Evolutionary conservation across 1,140 invertebrate genomes (phyloP).

Genomic region (Bicyclus anynana): DNA sequence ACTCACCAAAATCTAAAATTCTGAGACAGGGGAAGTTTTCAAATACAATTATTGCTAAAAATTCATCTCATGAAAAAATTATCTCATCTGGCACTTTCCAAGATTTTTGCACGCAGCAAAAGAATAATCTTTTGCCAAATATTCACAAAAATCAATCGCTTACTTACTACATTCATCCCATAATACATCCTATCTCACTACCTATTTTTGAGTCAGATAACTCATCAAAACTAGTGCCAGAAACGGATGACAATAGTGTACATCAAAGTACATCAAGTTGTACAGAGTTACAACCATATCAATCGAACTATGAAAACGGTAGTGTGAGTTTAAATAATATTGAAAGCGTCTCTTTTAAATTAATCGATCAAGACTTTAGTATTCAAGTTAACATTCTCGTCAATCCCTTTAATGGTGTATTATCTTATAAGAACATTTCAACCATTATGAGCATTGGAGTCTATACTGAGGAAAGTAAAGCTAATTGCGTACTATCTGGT

Average conservation of each 20-base stretch:
- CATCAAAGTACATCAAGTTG: neutral
- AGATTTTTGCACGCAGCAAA: neutral
- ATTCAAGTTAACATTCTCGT: neutral
- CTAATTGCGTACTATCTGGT: neutral
- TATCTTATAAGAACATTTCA: no score
- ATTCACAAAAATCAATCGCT: neutral
- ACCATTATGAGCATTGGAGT: neutral
- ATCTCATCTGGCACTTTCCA: neutral
- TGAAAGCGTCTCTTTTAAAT: neutral
- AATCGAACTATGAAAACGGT: neutral
- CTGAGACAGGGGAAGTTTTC: neutral
- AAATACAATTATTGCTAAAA: neutral
- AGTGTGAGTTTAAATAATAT: neutral
- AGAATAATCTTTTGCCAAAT: neutral
- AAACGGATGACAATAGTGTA: neutral
- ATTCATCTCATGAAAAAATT: neutral
- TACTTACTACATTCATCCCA: neutral
- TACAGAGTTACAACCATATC: constrained; percentile 19
- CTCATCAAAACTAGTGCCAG: neutral
- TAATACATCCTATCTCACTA: neutral
- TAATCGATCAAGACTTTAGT: neutral
- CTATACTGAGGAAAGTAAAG: neutral
- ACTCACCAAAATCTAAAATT: neutral
- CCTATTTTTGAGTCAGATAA: neutral
- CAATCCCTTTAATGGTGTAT: neutral